Evolutionary conservation across 2,113 vertebrate species (phyloP).

Genomic region (Gnathonemus longibarbis): DNA sequence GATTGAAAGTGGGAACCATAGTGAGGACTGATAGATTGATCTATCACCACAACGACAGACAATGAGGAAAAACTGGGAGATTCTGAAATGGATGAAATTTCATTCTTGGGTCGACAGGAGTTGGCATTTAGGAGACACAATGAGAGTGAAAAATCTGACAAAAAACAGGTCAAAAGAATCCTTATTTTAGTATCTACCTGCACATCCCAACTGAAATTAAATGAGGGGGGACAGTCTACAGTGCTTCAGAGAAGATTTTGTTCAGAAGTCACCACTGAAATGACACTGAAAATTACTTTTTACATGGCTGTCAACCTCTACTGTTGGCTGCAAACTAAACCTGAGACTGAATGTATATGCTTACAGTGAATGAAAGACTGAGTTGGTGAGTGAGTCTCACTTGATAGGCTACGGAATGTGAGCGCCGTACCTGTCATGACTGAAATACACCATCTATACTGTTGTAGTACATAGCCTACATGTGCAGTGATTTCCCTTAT

Average conservation of each 20-base stretch:
- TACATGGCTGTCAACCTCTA: background rate
- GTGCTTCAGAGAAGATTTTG: background rate
- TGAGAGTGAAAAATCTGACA: too few species aligned
- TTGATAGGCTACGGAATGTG: too few species aligned
- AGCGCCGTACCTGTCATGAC: too few species aligned
- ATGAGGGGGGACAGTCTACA: too few species aligned
- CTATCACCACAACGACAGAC: background rate
- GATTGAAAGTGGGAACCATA: background rate
- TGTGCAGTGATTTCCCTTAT: too few species aligned
- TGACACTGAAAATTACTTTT: background rate
- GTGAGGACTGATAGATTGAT: background rate
- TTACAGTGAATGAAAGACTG: background rate
- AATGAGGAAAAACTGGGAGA: background rate
- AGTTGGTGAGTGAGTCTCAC: background rate
- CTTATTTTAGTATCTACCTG: too few species aligned
- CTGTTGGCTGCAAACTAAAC: background rate
- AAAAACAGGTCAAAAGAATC: too few species aligned
- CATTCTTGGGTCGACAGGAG: background rate
- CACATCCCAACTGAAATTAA: too few species aligned
- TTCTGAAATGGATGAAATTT: background rate
- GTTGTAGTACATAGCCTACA: too few species aligned
- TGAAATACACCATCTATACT: too few species aligned
- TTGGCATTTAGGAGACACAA: background rate
- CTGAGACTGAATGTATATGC: background rate
- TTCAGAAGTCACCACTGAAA: background rate